These are phyloP conservation scores for Plusia festucae DNA, from an alignment of 2,888 invertebrate species.

Conservation along the genomic window DNA sequence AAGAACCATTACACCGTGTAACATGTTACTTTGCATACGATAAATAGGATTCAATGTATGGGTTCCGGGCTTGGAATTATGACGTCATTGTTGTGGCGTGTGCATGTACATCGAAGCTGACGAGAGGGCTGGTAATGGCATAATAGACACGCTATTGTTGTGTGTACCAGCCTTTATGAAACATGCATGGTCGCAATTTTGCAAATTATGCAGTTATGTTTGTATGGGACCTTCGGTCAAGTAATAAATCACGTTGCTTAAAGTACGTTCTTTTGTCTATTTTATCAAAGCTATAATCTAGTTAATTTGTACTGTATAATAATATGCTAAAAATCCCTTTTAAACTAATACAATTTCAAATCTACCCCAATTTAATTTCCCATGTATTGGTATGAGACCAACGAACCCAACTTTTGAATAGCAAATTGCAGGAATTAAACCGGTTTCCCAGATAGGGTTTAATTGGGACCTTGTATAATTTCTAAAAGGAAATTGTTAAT, in stretches of 20 bases:
- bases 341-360: background rate
- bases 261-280: no score
- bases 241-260: no score
- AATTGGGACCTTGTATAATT: slow-evolving; percentile 6
- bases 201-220: slow-evolving; percentile 30
- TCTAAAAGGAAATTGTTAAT: background rate
- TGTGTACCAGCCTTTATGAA: slow-evolving; percentile 34
- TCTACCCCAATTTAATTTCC: background rate
- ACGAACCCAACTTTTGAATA: slow-evolving; percentile 6
- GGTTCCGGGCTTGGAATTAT: slow-evolving; percentile 52
- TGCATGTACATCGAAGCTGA: slow-evolving; percentile 49
- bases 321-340: background rate
- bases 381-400: background rate
- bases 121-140: slow-evolving; percentile 53
- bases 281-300: background rate
- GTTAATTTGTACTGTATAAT: background rate
- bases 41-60: slow-evolving; percentile 48
- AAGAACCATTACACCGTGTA: slow-evolving; percentile 46
- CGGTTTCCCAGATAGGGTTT: slow-evolving; percentile 1
- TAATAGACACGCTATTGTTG: slow-evolving; percentile 45
- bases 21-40: slow-evolving; percentile 53
- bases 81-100: slow-evolving; percentile 56
- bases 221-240: no score
- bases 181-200: slow-evolving; percentile 10
- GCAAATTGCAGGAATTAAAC: slow-evolving; percentile 7